These are phyloP conservation scores for Rhinichthys klamathensis DNA, from an alignment of 2,113 vertebrate species.

Conservation along the genomic window DNA sequence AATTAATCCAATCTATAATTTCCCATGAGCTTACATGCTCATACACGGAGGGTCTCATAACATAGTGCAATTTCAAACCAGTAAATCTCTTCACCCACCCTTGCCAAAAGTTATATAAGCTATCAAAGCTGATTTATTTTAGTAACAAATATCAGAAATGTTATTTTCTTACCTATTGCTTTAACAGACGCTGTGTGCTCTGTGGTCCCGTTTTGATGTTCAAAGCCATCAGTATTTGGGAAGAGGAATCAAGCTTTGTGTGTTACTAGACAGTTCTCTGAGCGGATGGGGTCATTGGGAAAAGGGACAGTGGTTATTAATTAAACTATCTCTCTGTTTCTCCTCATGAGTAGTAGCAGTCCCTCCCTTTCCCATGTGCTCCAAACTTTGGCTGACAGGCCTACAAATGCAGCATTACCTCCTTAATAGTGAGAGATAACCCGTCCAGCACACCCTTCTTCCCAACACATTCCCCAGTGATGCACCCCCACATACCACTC, in stretches of 20 bases:
- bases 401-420: slow-evolving; percentile 62
- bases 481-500: slow-evolving; percentile 27
- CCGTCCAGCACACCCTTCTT: slow-evolving; percentile 55
- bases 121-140: slow-evolving; percentile 43
- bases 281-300: slow-evolving; percentile 70
- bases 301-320: slow-evolving; percentile 81
- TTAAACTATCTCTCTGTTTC: slow-evolving; percentile 75
- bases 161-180: slow-evolving; percentile 44
- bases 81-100: background rate
- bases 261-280: slow-evolving; percentile 60
- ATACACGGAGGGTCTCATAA: slow-evolving; percentile 43
- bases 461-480: slow-evolving; percentile 22
- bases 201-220: slow-evolving; percentile 32
- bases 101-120: slow-evolving; percentile 1
- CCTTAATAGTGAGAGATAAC: slow-evolving; percentile 48
- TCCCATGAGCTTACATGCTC: slow-evolving; percentile 62
- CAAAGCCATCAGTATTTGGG: slow-evolving; percentile 62
- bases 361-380: slow-evolving; percentile 28
- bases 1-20: slow-evolving; percentile 63
- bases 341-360: slow-evolving; percentile 58
- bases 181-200: background rate
- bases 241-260: slow-evolving; percentile 59
- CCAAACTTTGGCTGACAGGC: slow-evolving; percentile 67
- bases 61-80: slow-evolving; percentile 58
- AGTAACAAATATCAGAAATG: background rate